Conservation (phyloP, 2,113 vertebrate genomes). For the Mormyrus lacerda region DNA sequence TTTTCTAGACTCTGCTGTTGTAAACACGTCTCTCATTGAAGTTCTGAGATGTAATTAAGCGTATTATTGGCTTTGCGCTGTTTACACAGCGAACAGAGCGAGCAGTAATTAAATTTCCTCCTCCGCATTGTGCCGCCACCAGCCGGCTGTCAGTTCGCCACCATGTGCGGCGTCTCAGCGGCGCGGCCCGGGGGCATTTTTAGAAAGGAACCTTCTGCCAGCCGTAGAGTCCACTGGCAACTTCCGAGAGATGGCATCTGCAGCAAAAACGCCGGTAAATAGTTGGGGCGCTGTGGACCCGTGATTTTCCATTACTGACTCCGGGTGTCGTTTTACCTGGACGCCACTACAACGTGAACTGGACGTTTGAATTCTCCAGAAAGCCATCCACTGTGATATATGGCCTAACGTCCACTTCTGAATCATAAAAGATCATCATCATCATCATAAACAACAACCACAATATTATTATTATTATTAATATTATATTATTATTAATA, state of each 20-base stretch:
- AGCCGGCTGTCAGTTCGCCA: constrained; percentile 54
- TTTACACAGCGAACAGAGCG: constrained; percentile 63
- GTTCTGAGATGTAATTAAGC: constrained; percentile 58
- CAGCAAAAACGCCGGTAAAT: neutral
- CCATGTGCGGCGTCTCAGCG: constrained; percentile 41
- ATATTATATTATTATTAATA: neutral
- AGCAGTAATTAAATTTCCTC: constrained; percentile 70
- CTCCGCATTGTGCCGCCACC: constrained; percentile 56
- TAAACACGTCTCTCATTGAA: constrained; percentile 47
- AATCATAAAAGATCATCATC: neutral
- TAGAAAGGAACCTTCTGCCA: constrained; percentile 33
- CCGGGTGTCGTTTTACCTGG: neutral
- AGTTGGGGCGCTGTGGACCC: neutral
- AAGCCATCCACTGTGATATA: neutral
- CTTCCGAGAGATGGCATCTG: constrained; percentile 35
- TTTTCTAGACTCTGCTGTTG: constrained; percentile 12
- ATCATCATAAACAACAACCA: neutral
- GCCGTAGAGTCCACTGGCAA: constrained; percentile 45
- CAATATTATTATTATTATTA: neutral
- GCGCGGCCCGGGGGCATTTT: constrained; percentile 42
- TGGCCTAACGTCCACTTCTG: neutral
- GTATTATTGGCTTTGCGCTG: constrained; percentile 73
- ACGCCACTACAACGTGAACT: neutral
- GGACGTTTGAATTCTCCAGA: neutral
- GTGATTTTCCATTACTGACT: neutral